A percentile compares a stretch with the other conserved stretches of the same genome.
phyloP scores from a whole-genome alignment of 2,113 vertebrate species.

The Passer montanus region DNA sequence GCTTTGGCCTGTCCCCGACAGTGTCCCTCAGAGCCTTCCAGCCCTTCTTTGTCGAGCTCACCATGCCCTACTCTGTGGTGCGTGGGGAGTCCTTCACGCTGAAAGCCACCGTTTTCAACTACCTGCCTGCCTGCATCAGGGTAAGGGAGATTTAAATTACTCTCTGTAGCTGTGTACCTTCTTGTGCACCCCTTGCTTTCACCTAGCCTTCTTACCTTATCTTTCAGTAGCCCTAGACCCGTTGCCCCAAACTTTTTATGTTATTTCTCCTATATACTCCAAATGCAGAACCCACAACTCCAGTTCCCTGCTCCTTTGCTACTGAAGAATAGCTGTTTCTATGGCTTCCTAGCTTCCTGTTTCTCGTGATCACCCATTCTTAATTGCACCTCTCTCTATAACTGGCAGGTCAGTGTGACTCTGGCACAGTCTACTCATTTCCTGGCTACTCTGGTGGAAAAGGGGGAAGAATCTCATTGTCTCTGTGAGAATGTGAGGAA shows the following conservation, averaged over 20 bases:
- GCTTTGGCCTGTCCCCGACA: constrained; percentile 83
- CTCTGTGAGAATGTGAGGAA: constrained; percentile 65
- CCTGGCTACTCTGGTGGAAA: background rate
- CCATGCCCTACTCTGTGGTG: constrained; percentile 87
- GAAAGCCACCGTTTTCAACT: constrained; percentile 86
- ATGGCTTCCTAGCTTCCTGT: background rate
- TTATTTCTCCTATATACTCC: background rate
- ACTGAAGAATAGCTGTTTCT: background rate
- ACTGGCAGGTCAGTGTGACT: constrained; percentile 58
- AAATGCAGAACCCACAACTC: background rate
- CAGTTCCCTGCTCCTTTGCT: background rate
- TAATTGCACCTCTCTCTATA: background rate
- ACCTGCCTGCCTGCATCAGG: constrained; percentile 81
- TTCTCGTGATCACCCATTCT: background rate
- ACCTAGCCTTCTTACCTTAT: background rate
- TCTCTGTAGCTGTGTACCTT: background rate
- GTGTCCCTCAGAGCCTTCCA: constrained; percentile 81
- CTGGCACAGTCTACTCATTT: constrained; percentile 64
- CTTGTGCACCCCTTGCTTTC: background rate
- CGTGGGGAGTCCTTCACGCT: constrained; percentile 84
- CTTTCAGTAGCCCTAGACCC: background rate
- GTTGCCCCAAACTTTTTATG: background rate
- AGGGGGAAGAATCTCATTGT: constrained; percentile 58
- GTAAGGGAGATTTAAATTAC: constrained; percentile 67
- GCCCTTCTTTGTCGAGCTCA: constrained; percentile 91